Evolutionary conservation across 2,888 invertebrate species (phyloP).

Genomic region (Blera fallax): DNA sequence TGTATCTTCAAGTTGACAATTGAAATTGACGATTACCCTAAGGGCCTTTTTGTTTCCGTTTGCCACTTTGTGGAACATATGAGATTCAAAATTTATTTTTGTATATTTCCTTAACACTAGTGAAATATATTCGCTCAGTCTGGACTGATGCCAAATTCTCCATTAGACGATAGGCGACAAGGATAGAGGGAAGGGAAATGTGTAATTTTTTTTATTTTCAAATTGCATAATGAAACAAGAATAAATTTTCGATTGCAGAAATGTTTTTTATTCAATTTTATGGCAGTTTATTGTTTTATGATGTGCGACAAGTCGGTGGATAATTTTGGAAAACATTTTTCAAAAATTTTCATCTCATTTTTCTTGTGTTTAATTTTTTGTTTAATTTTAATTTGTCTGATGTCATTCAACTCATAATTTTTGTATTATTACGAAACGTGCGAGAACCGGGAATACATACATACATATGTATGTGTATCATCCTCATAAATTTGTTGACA

Average conservation of each 20-base stretch:
- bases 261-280: not conserved
- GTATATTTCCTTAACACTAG: constrained; percentile 39
- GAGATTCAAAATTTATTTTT: not conserved
- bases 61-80: not conserved
- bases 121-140: not conserved
- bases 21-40: constrained; percentile 64
- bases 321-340: constrained; percentile 3
- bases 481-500: no score
- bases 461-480: no score
- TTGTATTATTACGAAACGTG: not conserved
- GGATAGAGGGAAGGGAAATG: not conserved
- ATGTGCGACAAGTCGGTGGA: not conserved
- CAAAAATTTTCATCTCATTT: no score
- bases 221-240: not conserved
- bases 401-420: constrained; percentile 16
- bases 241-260: not conserved
- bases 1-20: constrained; percentile 66
- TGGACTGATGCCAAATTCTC: constrained; percentile 26
- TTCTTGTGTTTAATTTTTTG: no score
- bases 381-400: not conserved
- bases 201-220: not conserved
- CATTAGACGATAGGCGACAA: not conserved
- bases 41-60: constrained; percentile 17
- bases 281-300: not conserved
- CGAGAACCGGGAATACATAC: not conserved